Base-by-base conservation (phyloP, 2,888 invertebrate species). In the Nomada goodeniana region DNA sequence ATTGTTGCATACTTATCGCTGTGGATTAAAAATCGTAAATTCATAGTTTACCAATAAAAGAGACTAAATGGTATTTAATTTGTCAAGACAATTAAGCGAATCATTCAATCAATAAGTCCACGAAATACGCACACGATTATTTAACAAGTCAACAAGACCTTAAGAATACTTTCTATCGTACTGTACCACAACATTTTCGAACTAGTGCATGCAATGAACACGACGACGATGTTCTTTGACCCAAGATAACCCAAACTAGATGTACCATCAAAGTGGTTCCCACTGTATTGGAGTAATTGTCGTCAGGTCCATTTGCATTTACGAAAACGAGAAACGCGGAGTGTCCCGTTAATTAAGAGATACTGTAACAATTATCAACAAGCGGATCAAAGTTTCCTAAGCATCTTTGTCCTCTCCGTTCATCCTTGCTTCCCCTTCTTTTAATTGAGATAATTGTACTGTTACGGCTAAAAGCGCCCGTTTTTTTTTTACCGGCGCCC, bases 311-410 rank as follows among this genome's bases (percentile, higher is more conserved):
- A 82, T 76, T 83, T 80, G 60, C 76, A 76, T 57, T 73, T 61
- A 71, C 18, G 61, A 50, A 69, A 60, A 57, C 57, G 53, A 63
- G 70, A 65, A 73, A 64, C 68, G 60, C 69, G 50, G 57, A 36
- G 36, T 65, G 73, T 57, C 42, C 64, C 60, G 71, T 73, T 83
- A 85, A 85, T 83, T 83, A 75, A 83, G 29, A 61, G 76, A 76
- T 83, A 78, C 60, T 55, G 71, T 61, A 76, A 74, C 71, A 77
- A 61, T 64, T 71, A 65, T 76, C 61, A 63, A 44, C 68, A 44
- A 61, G 3, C 59, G 13, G 9, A 23, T 42, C 50, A 55, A 50
- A 2, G 61, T 26, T 61, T 61, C 15, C 47, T 15, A 47, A 47
- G 47, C 15, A 15, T 13, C 47, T 15, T 11, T 47, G 47, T 57